Evolutionary conservation across 2,888 invertebrate genomes (phyloP).

Genomic region (Cataglyphis rosenhaueri): DNA sequence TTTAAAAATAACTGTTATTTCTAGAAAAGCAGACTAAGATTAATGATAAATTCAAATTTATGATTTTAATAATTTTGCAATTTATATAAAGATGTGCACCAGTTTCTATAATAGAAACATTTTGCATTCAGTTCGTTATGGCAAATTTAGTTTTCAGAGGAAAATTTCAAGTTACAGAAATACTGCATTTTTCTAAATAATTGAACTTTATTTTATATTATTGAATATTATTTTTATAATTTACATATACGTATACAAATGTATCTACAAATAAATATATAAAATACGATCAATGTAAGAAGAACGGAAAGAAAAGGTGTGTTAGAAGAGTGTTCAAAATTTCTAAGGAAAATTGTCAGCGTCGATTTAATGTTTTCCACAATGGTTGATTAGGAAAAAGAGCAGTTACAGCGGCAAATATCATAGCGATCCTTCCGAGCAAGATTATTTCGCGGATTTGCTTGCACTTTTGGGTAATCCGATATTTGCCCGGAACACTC

Average conservation of each 20-base stretch:
- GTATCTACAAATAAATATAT: not conserved
- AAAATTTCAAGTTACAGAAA: not conserved
- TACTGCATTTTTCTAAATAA: not conserved
- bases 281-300: not conserved
- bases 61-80: not conserved
- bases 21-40: not conserved
- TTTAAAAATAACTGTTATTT: conserved; percentile 6
- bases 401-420: conserved; percentile 61
- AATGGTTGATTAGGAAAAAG: conserved; percentile 37
- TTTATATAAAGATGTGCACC: not conserved
- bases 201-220: not conserved
- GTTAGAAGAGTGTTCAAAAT: not conserved
- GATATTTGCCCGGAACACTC: conserved; percentile 67
- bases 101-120: not conserved
- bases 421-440: conserved; percentile 52
- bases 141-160: not conserved
- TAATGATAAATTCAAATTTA: not conserved
- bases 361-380: not conserved
- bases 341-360: not conserved
- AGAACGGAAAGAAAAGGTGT: not conserved
- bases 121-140: not conserved
- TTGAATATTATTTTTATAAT: not conserved
- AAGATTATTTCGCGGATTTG: conserved; percentile 63
- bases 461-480: conserved; percentile 64
- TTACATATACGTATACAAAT: not conserved